phyloP scores from a whole-genome alignment of 2,888 invertebrate genomes.

The Sericinus montela region DNA sequence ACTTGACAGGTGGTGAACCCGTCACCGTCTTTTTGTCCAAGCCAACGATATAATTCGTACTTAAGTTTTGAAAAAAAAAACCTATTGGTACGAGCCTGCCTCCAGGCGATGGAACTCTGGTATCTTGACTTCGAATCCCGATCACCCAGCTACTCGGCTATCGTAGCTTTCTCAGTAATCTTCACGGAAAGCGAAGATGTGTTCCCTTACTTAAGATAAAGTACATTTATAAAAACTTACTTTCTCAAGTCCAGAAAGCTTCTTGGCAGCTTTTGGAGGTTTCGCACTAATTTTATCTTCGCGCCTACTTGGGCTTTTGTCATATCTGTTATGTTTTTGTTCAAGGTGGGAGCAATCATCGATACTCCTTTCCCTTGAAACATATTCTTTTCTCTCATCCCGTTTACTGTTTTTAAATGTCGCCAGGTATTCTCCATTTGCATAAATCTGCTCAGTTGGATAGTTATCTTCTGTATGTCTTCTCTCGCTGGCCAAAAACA shows the following conservation, averaged over 20 bases:
- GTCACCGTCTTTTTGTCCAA: too few species aligned
- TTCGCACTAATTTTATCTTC: constrained; percentile 75
- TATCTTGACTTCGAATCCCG: too few species aligned
- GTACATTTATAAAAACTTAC: too few species aligned
- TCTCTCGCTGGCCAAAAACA: constrained; percentile 86
- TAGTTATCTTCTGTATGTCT: constrained; percentile 84
- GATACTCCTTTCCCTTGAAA: constrained; percentile 74
- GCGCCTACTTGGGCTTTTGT: constrained; percentile 69
- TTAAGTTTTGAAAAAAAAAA: too few species aligned
- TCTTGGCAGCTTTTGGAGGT: constrained; percentile 82
- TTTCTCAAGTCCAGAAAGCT: constrained; percentile 85
- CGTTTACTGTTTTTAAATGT: constrained; percentile 55
- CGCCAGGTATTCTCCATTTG: constrained; percentile 62
- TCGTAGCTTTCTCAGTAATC: too few species aligned
- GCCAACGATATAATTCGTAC: too few species aligned
- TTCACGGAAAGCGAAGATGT: too few species aligned
- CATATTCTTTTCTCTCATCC: constrained; percentile 58
- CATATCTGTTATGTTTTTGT: constrained; percentile 81
- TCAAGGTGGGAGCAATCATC: constrained; percentile 84
- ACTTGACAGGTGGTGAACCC: too few species aligned
- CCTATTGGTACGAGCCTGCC: too few species aligned
- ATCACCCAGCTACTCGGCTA: too few species aligned
- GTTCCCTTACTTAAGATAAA: too few species aligned
- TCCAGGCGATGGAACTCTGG: too few species aligned
- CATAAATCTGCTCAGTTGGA: constrained; percentile 68